Base-by-base conservation (phyloP, 2,888 invertebrate genomes). In the Actias luna region DNA sequence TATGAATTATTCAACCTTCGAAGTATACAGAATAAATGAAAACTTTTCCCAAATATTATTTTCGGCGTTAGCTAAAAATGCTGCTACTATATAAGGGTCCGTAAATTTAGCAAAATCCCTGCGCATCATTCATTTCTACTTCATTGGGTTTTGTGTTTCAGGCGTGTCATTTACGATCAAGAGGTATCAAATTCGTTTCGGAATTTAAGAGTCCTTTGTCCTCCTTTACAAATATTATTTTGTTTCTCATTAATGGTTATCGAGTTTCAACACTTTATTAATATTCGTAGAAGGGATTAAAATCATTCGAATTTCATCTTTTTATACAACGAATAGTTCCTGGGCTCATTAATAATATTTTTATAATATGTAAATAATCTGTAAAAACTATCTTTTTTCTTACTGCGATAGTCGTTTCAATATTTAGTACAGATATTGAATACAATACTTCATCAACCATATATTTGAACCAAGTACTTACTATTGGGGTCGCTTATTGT, bases 71-170 rank as follows among this genome's bases (percentile, higher is more conserved):
- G 57, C 57, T 61, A 61, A 42, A 61, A 57, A 61, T 36, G 39
- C 29, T 18, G 4, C 35, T 35, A 36, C 50, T 58, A 58, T 58
- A 42, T 58, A 71, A 73, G 67, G 64, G 64, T 63, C 63, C 66
- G 64, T 65, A 67, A 66, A 62, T 64, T 55, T 65, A 70, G 72
- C 70, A 75, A 74, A 80, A 79, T 75, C 71, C 74, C 66, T 64
- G 69, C 73, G 71, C 78, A 78, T 80, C 76, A 79, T 74, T 80
- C 78, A 78, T 69, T 78, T 79, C 72, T 72, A 69, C 74, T 74
- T 77, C 77, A 79, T 77, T 79, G 75, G 64, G 69, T 73, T 77
- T 79, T 75, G 74, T 76, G 73, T 78, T 79, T 74, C 74, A 76
- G 77, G 73, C 73, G 74, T 75, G 71, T 76, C 73, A 70, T 74